Evolutionary conservation across 2,888 invertebrate species (phyloP), one percentile per base, ranked within the genome.

Genomic region (Phyllotreta striolata): DNA sequence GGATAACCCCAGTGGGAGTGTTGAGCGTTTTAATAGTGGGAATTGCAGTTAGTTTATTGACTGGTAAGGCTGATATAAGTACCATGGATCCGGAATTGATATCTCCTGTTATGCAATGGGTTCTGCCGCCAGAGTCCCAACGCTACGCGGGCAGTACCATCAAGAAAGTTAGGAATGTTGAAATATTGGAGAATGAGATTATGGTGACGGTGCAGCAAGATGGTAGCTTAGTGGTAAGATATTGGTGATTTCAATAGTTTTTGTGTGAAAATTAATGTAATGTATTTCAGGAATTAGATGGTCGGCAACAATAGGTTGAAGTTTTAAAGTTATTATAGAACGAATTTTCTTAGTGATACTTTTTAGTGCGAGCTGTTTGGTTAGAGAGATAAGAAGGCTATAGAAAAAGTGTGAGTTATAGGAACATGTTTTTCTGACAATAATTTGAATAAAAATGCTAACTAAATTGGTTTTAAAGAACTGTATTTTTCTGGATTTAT

Each of bases 1-100:
- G 92, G 92, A 89, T 92, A 63, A 89, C 91, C 41, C 89, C 91
- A 0, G 83, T 91, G 55, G 93, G 92, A 0, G 84, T 90, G 0
- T 55, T 85, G 0, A 85, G 88, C 0, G 91, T 91, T 0, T 75
- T 93, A 13, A 61, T 87, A 0, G 88, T 92, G 0, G 93, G 93
- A 0, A 82, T 87, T 1, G 72, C 89, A 10, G 88, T 89, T 37
- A 88, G 88, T 64, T 85, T 86, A 70, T 66, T 87, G 10, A 85
- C 86, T 0, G 86, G 86, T 38, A 82, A 84, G 41, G 82, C 80
- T 3, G 81, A 86, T 72, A 72, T 85, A 8, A 81, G 80, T 52
- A 79, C 80, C 7, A 76, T 87, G n/a, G 85, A 88, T 76, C 85
- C 85, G 6, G 84, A 85, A 73, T 76, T 88, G 13, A 82, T 88